A percentile compares a stretch with the other conserved stretches of the same genome.
Evolutionary conservation across 2,113 vertebrate genomes (phyloP).

Genomic region (Petromus typicus): DNA sequence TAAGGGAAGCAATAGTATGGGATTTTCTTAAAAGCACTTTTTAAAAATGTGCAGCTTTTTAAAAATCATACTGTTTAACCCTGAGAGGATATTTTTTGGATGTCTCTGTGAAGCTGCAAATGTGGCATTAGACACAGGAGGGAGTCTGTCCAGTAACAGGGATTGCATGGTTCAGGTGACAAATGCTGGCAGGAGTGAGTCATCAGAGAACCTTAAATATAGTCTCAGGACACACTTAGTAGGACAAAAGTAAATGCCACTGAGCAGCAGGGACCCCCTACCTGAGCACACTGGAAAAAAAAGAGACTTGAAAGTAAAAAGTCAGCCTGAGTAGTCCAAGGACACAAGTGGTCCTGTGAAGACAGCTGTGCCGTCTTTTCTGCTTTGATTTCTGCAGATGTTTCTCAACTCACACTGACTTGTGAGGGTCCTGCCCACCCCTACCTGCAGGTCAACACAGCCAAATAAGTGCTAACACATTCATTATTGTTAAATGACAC

Average conservation of each 20-base stretch:
- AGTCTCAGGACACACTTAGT: not conserved
- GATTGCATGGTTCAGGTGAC: not conserved
- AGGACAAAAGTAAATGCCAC: not conserved
- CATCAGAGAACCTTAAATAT: not conserved
- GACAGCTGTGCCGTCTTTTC: not conserved
- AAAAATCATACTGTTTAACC: not conserved
- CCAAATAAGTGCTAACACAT: not conserved
- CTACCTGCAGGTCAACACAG: not conserved
- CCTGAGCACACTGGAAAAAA: not conserved
- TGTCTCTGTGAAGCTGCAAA: not conserved
- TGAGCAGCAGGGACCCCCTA: not conserved
- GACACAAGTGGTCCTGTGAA: not conserved
- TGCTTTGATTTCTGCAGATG: not conserved
- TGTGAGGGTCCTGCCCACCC: not conserved
- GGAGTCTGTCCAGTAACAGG: not conserved
- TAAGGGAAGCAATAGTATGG: not conserved
- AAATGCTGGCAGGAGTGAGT: not conserved
- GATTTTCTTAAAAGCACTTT: not conserved
- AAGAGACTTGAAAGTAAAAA: constrained; percentile 4
- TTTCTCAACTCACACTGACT: not conserved
- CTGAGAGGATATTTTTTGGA: not conserved
- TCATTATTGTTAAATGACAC: not conserved
- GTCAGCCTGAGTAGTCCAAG: not conserved
- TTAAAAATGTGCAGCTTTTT: not conserved
- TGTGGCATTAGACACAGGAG: not conserved